Evolutionary conservation across 2,113 vertebrate species (phyloP).

Genomic region (Chionodraco myersi): DNA sequence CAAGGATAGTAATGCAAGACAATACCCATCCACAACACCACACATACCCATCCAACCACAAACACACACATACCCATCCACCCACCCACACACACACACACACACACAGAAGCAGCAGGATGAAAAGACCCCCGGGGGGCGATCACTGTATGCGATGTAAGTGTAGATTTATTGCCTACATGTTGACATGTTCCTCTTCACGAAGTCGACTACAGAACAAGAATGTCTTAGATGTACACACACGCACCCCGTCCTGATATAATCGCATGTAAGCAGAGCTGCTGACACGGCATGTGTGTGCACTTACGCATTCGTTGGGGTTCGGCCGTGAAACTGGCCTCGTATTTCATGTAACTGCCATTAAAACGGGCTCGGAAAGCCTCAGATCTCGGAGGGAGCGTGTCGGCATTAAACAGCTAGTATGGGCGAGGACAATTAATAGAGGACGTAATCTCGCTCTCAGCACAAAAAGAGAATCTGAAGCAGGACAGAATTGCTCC

Average conservation of each 20-base stretch:
- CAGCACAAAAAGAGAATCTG: background rate
- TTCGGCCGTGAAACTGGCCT: slow-evolving; percentile 1
- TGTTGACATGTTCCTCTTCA: slow-evolving; percentile 25
- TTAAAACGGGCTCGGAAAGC: slow-evolving; percentile 4
- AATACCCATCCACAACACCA: no score
- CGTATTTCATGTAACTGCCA: slow-evolving; percentile 33
- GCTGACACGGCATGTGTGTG: slow-evolving; percentile 37
- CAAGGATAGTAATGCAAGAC: no score
- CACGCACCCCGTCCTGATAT: background rate
- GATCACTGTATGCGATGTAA: background rate
- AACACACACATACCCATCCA: no score
- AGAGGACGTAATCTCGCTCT: background rate
- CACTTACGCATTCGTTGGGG: slow-evolving; percentile 10
- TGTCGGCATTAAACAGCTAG: background rate
- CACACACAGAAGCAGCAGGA: background rate
- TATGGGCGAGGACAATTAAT: background rate
- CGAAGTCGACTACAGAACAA: background rate
- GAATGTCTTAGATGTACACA: background rate
- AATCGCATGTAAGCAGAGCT: background rate
- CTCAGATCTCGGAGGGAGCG: slow-evolving; percentile 5
- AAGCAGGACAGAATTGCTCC: background rate
- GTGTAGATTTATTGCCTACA: slow-evolving; percentile 6
- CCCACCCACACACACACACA: no score
- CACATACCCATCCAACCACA: no score
- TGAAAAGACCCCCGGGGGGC: slow-evolving; percentile 6